phyloP scores from a whole-genome alignment of 2,113 vertebrate species.

The Rostratula benghalensis region DNA sequence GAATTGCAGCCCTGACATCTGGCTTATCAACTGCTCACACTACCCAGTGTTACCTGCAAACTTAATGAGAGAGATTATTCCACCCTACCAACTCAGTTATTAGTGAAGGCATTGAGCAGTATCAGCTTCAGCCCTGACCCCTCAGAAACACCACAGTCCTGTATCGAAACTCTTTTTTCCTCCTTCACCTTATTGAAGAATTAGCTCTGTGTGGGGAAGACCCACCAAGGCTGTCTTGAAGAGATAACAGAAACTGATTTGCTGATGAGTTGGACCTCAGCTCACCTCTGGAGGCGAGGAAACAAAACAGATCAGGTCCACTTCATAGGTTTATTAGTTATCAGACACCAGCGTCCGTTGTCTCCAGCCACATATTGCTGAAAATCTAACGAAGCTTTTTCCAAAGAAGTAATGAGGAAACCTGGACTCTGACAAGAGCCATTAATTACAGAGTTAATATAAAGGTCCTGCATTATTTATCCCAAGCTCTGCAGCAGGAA shows the following conservation, averaged over 20 bases:
- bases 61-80: background rate
- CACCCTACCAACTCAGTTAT: background rate
- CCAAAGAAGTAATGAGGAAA: slow-evolving; percentile 43
- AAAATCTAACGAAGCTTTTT: slow-evolving; percentile 23
- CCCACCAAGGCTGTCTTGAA: background rate
- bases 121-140: background rate
- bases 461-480: slow-evolving; percentile 29
- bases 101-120: background rate
- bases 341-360: background rate
- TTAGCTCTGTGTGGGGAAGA: background rate
- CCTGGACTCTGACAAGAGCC: slow-evolving; percentile 43
- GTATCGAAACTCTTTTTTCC: background rate
- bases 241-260: background rate
- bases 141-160: background rate
- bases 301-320: background rate
- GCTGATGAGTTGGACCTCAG: background rate
- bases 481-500: background rate
- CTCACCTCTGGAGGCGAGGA: background rate
- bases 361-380: background rate
- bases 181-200: background rate
- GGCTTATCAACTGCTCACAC: background rate
- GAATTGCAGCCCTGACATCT: background rate
- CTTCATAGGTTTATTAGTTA: background rate
- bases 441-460: slow-evolving; percentile 59
- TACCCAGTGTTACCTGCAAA: background rate